Conservation (phyloP, 2,113 vertebrate species). For the Neoarius graeffei region DNA sequence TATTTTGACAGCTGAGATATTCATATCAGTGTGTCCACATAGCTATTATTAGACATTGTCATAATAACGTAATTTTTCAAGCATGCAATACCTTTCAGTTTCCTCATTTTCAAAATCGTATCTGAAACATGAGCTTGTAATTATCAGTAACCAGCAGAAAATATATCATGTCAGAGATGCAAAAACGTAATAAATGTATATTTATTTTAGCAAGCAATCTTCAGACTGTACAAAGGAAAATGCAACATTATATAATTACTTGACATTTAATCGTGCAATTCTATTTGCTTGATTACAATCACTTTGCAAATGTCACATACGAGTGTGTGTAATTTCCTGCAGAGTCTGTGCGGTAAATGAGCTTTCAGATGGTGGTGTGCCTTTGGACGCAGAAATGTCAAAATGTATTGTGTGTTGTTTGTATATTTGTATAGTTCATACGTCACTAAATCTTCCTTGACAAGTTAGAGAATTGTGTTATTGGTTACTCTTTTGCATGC, state of each 20-base stretch:
- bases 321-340: slow-evolving; percentile 54
- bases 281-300: slow-evolving; percentile 56
- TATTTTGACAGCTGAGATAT: background rate
- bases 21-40: background rate
- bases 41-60: background rate
- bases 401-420: slow-evolving; percentile 30
- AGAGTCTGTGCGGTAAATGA: slow-evolving; percentile 58
- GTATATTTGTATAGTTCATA: slow-evolving; percentile 35
- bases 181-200: slow-evolving; percentile 43
- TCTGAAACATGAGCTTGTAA: slow-evolving; percentile 30
- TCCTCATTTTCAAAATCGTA: slow-evolving; percentile 23
- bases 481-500: slow-evolving; percentile 10
- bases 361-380: slow-evolving; percentile 62
- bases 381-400: slow-evolving; percentile 55
- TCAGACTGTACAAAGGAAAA: slow-evolving; percentile 53
- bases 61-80: slow-evolving; percentile 8
- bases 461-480: slow-evolving; percentile 17
- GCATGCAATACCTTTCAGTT: background rate
- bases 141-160: slow-evolving; percentile 34
- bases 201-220: slow-evolving; percentile 59
- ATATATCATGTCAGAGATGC: slow-evolving; percentile 33
- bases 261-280: slow-evolving; percentile 60
- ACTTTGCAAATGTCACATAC: slow-evolving; percentile 49
- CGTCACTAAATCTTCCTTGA: background rate
- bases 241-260: slow-evolving; percentile 60